These are phyloP conservation scores for Invenusta paracnida DNA, from an alignment of 2,888 invertebrate species.

Conservation along the genomic window DNA sequence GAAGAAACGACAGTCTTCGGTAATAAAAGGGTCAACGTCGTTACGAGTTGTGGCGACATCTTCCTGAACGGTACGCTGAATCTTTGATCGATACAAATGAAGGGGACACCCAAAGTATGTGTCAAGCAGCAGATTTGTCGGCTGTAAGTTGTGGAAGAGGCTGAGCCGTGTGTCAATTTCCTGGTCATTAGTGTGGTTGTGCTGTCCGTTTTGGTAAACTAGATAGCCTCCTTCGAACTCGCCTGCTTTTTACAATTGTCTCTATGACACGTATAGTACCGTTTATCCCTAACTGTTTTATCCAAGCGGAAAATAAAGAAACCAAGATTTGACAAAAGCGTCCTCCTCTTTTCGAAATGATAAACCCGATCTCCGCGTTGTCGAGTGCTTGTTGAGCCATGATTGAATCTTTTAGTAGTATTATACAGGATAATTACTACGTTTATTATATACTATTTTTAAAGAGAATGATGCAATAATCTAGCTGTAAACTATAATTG, in stretches of 20 bases:
- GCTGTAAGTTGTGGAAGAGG: conserved; percentile 13
- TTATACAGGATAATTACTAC: too few relatives aligned
- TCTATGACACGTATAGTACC: not conserved
- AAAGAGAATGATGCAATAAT: not conserved
- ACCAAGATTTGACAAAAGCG: too few relatives aligned
- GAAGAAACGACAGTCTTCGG: too few relatives aligned
- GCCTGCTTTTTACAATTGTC: not conserved
- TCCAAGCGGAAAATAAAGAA: not conserved
- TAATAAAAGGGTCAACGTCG: too few relatives aligned
- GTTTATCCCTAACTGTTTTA: not conserved
- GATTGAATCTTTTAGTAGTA: not conserved
- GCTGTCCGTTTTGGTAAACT: not conserved
- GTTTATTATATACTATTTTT: not conserved
- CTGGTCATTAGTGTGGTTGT: not conserved
- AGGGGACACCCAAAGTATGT: too few relatives aligned
- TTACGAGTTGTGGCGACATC: too few relatives aligned
- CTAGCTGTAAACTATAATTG: not conserved
- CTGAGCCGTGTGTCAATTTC: not conserved
- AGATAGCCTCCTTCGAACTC: not conserved
- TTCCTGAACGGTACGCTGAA: too few relatives aligned
- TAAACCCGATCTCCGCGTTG: not conserved
- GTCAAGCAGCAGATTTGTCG: not conserved
- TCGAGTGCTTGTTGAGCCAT: not conserved
- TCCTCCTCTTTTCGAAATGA: not conserved
- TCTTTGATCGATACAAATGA: too few relatives aligned